Conservation (phyloP, 1,140 invertebrate genomes). For the Drosophila pseudoananassae region DNA sequence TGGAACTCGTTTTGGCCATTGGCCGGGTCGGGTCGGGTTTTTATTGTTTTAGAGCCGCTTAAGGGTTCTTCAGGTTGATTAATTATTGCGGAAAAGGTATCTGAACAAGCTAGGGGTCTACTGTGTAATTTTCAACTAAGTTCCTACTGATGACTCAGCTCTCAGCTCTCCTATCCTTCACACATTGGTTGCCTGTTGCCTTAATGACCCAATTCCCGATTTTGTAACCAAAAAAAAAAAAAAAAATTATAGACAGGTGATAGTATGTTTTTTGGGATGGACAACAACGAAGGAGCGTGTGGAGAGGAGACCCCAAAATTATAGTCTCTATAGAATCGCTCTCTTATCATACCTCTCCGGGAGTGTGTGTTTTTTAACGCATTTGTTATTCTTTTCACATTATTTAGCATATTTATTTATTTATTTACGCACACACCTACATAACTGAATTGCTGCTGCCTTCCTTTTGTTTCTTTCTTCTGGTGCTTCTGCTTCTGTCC, state of each 20-base stretch:
- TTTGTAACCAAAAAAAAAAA: slow-evolving; percentile 46
- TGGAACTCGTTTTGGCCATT: slow-evolving; percentile 25
- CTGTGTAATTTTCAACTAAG: too few species aligned
- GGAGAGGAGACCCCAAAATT: slow-evolving; percentile 10
- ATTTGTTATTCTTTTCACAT: slow-evolving; percentile 71
- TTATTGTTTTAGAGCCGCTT: slow-evolving; percentile 35
- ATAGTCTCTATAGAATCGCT: too few species aligned
- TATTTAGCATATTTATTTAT: slow-evolving; percentile 78
- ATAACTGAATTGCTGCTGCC: slow-evolving; percentile 12
- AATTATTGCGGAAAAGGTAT: slow-evolving; percentile 44
- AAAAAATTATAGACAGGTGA: slow-evolving; percentile 33
- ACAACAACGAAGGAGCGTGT: slow-evolving; percentile 15
- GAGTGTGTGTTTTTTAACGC: slow-evolving; percentile 63
- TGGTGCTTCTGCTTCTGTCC: slow-evolving; percentile 16
- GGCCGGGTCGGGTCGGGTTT: slow-evolving; percentile 6
- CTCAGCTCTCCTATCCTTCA: slow-evolving; percentile 18
- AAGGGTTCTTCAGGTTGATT: slow-evolving; percentile 36
- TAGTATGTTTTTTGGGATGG: slow-evolving; percentile 12
- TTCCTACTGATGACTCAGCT: slow-evolving; percentile 9
- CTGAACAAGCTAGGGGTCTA: neutral
- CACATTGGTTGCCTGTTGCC: slow-evolving; percentile 44
- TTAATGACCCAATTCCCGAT: slow-evolving; percentile 58
- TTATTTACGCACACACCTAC: slow-evolving; percentile 39
- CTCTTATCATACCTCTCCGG: slow-evolving; percentile 3
- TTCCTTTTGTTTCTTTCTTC: slow-evolving; percentile 39